These are phyloP conservation scores for Noctua fimbriata DNA, from an alignment of 2,888 invertebrate species.

Conservation along the genomic window DNA sequence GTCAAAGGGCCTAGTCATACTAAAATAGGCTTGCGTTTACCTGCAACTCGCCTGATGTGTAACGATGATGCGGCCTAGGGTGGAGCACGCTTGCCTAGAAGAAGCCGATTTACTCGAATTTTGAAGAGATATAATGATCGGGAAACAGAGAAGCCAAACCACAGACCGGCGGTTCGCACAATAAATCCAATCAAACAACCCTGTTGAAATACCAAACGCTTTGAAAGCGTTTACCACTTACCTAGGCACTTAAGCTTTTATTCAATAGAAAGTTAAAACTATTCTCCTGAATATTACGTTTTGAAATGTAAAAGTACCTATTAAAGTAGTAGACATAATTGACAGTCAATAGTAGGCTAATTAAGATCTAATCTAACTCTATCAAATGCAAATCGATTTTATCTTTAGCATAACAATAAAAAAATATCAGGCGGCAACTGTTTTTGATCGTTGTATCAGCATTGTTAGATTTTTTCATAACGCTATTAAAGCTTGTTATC, in stretches of 20 bases:
- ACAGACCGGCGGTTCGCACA: background rate
- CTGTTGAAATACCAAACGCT: background rate
- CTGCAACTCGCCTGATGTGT: background rate
- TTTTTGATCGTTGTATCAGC: conserved; percentile 10
- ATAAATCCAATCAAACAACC: background rate
- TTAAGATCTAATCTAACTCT: conserved; percentile 33
- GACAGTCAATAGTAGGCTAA: conserved; percentile 8
- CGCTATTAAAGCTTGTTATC: conserved; percentile 10
- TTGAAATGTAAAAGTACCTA: conserved; percentile 3
- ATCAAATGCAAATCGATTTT: conserved; percentile 25
- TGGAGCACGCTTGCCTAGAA: background rate
- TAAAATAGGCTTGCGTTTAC: no score
- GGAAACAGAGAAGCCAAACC: background rate
- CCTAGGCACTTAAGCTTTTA: background rate
- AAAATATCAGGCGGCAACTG: conserved; percentile 8
- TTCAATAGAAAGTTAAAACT: background rate
- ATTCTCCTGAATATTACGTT: background rate
- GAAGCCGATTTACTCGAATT: background rate
- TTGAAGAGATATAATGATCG: background rate
- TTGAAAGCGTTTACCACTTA: background rate
- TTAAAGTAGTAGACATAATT: background rate
- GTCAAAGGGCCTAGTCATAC: no score
- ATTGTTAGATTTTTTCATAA: conserved; percentile 2
- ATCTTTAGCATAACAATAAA: conserved; percentile 37
- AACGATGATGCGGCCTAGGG: background rate